Conservation (phyloP, 2,113 vertebrate species). For the Condylura cristata region DNA sequence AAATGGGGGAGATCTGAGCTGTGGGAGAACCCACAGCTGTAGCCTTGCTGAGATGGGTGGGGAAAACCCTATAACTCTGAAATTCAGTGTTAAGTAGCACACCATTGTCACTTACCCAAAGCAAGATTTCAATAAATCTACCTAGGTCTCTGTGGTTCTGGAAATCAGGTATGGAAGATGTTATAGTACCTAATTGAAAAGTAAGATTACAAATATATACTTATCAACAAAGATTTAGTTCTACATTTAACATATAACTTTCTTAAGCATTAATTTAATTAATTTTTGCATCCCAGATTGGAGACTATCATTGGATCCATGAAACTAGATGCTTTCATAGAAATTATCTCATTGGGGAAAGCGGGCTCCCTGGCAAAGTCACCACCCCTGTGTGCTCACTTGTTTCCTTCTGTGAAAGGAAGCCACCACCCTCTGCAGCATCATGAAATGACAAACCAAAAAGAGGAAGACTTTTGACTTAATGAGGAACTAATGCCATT, state of each 20-base stretch:
- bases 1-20: too few species aligned
- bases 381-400: neutral
- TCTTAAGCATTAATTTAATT: neutral
- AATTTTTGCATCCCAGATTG: neutral
- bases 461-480: neutral
- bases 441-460: neutral
- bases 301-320: neutral
- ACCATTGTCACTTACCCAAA: neutral
- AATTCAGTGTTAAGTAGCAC: neutral
- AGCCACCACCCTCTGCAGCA: neutral
- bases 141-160: neutral
- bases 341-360: neutral
- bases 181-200: neutral
- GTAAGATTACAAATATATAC: neutral
- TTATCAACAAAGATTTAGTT: neutral
- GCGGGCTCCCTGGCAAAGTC: neutral
- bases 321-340: neutral
- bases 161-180: neutral
- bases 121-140: neutral
- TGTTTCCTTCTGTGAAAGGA: too few species aligned
- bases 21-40: rapidly evolving
- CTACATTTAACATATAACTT: neutral
- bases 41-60: neutral
- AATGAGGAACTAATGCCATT: constrained; percentile 38
- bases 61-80: neutral